A percentile compares a stretch with the other conserved stretches of the same genome.
phyloP scores from a whole-genome alignment of 2,888 invertebrate genomes.

The Polietes domitor region DNA sequence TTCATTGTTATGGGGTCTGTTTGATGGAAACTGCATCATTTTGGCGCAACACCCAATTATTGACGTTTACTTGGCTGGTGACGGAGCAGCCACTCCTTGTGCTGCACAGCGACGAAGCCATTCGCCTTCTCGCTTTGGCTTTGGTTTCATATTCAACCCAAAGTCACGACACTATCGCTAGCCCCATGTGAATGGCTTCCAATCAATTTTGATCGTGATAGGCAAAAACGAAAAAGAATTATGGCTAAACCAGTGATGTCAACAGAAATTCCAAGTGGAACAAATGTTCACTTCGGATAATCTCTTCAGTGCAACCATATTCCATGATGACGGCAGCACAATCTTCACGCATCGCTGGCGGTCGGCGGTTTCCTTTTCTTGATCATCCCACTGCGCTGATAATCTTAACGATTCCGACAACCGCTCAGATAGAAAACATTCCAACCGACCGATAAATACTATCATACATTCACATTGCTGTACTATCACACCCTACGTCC shows the following conservation, averaged over 20 bases:
- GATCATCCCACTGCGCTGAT: conserved; percentile 28
- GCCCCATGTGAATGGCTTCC: not conserved
- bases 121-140: too few relatives aligned
- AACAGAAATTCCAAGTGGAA: not conserved
- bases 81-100: conserved; percentile 19
- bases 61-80: not conserved
- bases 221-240: not conserved
- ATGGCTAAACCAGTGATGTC: not conserved
- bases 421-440: conserved; percentile 57
- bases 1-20: too few relatives aligned
- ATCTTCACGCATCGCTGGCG: too few relatives aligned
- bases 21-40: too few relatives aligned
- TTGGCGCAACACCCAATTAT: not conserved
- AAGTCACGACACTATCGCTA: conserved; percentile 18
- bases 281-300: not conserved
- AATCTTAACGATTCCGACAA: conserved; percentile 52
- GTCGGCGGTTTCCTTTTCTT: conserved; percentile 20
- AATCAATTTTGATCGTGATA: conserved; percentile 36
- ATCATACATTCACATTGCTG: not conserved
- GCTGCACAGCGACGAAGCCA: too few relatives aligned
- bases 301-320: not conserved
- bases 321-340: not conserved
- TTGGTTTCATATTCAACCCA: not conserved
- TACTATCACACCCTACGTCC: not conserved
- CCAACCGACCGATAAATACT: conserved; percentile 42